Evolutionary conservation across 2,113 vertebrate species (phyloP).

Genomic region (Aspiorhynchus laticeps): DNA sequence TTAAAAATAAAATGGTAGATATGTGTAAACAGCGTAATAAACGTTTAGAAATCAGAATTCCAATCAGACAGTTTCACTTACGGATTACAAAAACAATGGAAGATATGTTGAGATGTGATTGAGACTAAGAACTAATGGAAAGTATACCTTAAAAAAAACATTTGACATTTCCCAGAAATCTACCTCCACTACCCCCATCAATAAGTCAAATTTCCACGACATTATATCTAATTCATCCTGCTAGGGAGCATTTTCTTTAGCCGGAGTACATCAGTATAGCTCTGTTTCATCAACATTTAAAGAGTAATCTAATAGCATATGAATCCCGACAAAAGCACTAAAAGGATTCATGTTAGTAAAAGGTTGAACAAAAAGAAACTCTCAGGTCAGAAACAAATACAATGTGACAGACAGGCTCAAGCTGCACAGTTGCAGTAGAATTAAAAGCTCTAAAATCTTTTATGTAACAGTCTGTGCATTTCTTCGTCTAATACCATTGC

Average conservation of each 20-base stretch:
- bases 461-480: conserved; percentile 42
- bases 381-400: conserved; percentile 46
- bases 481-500: conserved; percentile 34
- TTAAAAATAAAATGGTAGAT: background rate
- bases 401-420: conserved; percentile 44
- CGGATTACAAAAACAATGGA: background rate
- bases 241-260: background rate
- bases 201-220: conserved; percentile 6
- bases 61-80: background rate
- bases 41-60: background rate
- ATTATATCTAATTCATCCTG: conserved; percentile 25
- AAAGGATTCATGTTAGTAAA: conserved; percentile 66
- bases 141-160: background rate
- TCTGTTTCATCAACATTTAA: conserved; percentile 60
- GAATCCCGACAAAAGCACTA: conserved; percentile 68
- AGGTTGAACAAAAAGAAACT: conserved; percentile 57
- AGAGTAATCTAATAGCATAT: conserved; percentile 59
- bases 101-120: background rate
- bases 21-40: background rate
- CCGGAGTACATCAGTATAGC: conserved; percentile 22
- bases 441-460: conserved; percentile 55
- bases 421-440: conserved; percentile 53
- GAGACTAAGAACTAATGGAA: background rate
- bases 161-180: background rate
- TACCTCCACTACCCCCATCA: background rate